phyloP scores from a whole-genome alignment of 2,888 invertebrate species.

The Amphipoea lucens region DNA sequence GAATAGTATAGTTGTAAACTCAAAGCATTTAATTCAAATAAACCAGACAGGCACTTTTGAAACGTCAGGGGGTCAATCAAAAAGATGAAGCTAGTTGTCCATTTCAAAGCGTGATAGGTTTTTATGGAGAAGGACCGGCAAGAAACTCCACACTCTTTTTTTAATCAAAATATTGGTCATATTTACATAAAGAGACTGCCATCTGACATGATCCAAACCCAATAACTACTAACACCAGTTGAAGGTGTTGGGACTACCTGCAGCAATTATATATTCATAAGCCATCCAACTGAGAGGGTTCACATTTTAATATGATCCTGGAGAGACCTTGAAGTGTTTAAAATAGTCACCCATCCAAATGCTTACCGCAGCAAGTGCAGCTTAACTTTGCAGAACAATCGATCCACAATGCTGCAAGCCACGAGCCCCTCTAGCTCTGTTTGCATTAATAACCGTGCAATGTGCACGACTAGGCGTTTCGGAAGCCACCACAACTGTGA shows the following conservation, averaged over 20 bases:
- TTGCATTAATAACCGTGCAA: conserved; percentile 70
- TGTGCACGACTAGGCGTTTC: conserved; percentile 73
- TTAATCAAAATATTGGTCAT: not conserved
- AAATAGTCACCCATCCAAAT: not conserved
- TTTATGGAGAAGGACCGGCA: not conserved
- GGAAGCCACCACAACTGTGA: conserved; percentile 85
- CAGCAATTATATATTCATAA: not conserved
- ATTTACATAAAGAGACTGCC: not conserved
- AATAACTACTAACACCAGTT: not conserved
- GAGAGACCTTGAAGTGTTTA: not conserved
- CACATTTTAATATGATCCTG: not conserved
- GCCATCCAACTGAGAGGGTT: not conserved
- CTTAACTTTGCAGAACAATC: conserved; percentile 22
- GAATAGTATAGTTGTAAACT: not conserved
- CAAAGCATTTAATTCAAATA: not conserved
- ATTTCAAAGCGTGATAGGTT: not conserved
- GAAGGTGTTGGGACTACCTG: not conserved
- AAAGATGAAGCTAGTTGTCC: not conserved
- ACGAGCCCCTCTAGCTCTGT: conserved; percentile 17
- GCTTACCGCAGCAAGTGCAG: not conserved
- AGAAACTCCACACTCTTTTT: not conserved
- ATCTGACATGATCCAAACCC: not conserved
- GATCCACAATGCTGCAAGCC: conserved; percentile 5
- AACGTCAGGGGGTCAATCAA: not conserved
- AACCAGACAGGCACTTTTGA: not conserved